Conservation (phyloP, 2,797 vertebrate species). For the Buceros bicornis region DNA sequence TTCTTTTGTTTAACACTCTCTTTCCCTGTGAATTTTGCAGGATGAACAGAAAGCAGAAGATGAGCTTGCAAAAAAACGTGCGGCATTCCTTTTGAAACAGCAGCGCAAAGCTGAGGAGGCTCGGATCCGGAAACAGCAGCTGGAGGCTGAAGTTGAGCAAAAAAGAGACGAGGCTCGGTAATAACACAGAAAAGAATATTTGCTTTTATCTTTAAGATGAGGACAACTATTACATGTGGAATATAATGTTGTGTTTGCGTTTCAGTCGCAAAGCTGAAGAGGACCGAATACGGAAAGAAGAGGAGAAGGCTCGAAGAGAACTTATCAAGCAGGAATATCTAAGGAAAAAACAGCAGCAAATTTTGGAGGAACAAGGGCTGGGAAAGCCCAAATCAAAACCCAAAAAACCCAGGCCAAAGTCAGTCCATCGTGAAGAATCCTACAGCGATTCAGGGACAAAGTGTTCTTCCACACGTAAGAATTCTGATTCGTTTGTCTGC, state of each 20-base stretch:
- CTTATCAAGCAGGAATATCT: constrained; percentile 97
- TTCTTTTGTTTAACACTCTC: neutral
- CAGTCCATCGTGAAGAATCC: constrained; percentile 90
- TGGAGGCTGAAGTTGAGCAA: constrained; percentile 92
- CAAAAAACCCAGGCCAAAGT: constrained; percentile 91
- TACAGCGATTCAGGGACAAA: constrained; percentile 86
- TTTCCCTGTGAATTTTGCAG: constrained; percentile 46
- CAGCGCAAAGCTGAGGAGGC: constrained; percentile 97
- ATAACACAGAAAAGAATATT: neutral
- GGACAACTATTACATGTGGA: neutral
- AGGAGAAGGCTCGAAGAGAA: constrained; percentile 94
- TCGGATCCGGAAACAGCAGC: constrained; percentile 89
- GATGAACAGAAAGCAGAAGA: constrained; percentile 96
- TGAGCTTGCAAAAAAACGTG: constrained; percentile 94
- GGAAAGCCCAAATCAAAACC: constrained; percentile 86
- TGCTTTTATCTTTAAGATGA: rapidly evolving
- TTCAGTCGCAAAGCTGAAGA: constrained; percentile 94
- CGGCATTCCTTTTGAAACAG: constrained; percentile 94
- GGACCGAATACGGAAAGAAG: constrained; percentile 94
- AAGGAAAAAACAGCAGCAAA: constrained; percentile 93
- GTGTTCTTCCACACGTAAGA: constrained; percentile 90
- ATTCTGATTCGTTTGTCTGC: neutral
- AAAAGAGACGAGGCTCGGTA: constrained; percentile 95
- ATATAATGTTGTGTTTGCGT: neutral
- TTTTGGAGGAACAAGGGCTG: constrained; percentile 93